phyloP scores from a whole-genome alignment of 2,113 vertebrate genomes.

The Cnemophilus loriae region DNA sequence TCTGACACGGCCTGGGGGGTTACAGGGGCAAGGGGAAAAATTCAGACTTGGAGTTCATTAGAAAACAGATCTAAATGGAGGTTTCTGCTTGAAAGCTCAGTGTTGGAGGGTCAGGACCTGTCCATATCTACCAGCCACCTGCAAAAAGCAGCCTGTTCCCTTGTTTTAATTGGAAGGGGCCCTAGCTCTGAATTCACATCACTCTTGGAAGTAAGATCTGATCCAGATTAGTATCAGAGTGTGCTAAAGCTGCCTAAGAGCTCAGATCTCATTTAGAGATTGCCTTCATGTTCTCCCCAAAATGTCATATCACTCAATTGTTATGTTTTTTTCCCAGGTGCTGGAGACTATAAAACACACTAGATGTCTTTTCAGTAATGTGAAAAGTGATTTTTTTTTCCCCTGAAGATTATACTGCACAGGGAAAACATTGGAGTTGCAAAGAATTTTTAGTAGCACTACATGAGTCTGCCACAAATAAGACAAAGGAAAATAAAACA shows the following conservation, averaged over 20 bases:
- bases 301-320: conserved; percentile 52
- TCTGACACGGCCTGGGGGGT: background rate
- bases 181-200: background rate
- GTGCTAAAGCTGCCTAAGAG: conserved; percentile 52
- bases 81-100: background rate
- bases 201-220: conserved; percentile 12
- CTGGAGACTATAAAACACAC: conserved; percentile 47
- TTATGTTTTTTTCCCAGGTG: conserved; percentile 46
- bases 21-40: background rate
- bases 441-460: conserved; percentile 64
- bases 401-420: conserved; percentile 19
- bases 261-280: conserved; percentile 62
- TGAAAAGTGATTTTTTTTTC: conserved; percentile 30
- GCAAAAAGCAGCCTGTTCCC: background rate
- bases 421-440: conserved; percentile 36
- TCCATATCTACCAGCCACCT: background rate
- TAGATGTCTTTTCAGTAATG: conserved; percentile 45
- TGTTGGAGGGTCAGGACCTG: background rate
- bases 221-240: conserved; percentile 35
- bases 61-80: background rate
- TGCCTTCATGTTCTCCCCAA: conserved; percentile 52
- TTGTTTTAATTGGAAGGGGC: conserved; percentile 22
- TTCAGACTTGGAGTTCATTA: background rate
- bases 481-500: conserved; percentile 58
- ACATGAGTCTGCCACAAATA: conserved; percentile 54